Evolutionary conservation across 2,113 vertebrate genomes (phyloP), one percentile per base, ranked within the genome.

Genomic region (Dromiciops gliroides): DNA sequence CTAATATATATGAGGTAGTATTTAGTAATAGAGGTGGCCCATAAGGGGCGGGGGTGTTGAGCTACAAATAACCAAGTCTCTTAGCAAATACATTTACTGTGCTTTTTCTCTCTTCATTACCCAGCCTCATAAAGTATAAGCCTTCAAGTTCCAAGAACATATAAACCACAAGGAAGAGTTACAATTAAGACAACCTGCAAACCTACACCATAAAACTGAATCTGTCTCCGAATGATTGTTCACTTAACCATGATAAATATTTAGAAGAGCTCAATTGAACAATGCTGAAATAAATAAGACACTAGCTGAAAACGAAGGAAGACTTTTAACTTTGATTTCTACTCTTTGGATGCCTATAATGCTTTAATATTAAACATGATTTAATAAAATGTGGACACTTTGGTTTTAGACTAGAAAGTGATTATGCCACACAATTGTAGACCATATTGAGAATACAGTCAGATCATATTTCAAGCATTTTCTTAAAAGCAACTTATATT

Each of bases 31-130:
- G 83, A 96, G 97, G 95, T 94, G 50, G 56, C 50, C 96, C 51
- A 94, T 97, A 93, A 48, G 89, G 6, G n/a, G 14, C 44, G 92
- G 92, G 90, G 95, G 26, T n/a, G 95, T 92, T 94, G 96, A 96
- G 93, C 94, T 94, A 96, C 93, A 98, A 96, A 89, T 94, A 98
- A 96, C 60, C 96, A 92, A 92, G 95, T 95, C 95, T 96, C 88
- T 97, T 92, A 92, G 96, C 97, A 96, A 98, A 97, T 96, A 97
- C 48, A 92, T 97, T 98, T 97, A 98, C 5, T 97, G 95, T 95
- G 97, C 95, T 97, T 95, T 96, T 60, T 98, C 93, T 95, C 90
- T 97, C 93, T 97, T 98, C 96, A 97, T 93, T 96, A 97, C 50
- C 94, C 93, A 96, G 91, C 75, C 95, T 96, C 96, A 95, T 95